These are phyloP conservation scores for Chrysopilus asiliformis DNA, from an alignment of 2,888 invertebrate genomes.

Conservation along the genomic window DNA sequence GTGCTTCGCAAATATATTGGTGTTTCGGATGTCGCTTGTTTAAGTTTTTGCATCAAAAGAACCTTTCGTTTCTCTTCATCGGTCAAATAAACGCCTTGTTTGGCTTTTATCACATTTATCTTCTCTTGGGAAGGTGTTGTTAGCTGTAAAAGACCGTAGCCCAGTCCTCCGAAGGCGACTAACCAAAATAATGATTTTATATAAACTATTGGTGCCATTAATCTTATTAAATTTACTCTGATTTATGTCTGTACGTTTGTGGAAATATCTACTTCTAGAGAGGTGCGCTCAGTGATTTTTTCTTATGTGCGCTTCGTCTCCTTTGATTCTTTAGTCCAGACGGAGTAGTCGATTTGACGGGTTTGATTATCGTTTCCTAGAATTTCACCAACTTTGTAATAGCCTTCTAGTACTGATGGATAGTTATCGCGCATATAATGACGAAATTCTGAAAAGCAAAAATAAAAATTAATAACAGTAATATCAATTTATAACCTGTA, in stretches of 20 bases:
- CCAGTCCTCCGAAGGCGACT: constrained; percentile 44
- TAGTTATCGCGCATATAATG: constrained; percentile 51
- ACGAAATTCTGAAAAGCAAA: constrained; percentile 49
- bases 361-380: constrained; percentile 37
- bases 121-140: constrained; percentile 40
- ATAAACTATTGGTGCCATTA: constrained; percentile 30
- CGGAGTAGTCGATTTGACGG: constrained; percentile 42
- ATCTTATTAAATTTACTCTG: constrained; percentile 6
- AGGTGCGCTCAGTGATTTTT: too few species aligned
- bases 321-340: constrained; percentile 39
- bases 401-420: constrained; percentile 51
- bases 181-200: constrained; percentile 44
- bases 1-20: too few species aligned
- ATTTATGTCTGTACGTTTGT: constrained; percentile 4
- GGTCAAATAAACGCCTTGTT: constrained; percentile 14
- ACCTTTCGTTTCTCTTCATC: constrained; percentile 25
- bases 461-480: too few species aligned
- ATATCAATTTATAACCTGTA: too few species aligned
- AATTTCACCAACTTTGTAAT: constrained; percentile 54
- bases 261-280: too few species aligned
- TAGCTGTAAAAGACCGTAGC: constrained; percentile 45
- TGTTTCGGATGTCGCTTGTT: constrained; percentile 22
- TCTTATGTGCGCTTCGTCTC: too few species aligned
- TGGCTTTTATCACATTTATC: constrained; percentile 24
- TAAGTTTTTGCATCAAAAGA: constrained; percentile 25